Percentiles rank a stretch among this genome's conserved stretches.
Conservation (phyloP, 1,140 invertebrate genomes). For the Brachionus paranguensis region DNA sequence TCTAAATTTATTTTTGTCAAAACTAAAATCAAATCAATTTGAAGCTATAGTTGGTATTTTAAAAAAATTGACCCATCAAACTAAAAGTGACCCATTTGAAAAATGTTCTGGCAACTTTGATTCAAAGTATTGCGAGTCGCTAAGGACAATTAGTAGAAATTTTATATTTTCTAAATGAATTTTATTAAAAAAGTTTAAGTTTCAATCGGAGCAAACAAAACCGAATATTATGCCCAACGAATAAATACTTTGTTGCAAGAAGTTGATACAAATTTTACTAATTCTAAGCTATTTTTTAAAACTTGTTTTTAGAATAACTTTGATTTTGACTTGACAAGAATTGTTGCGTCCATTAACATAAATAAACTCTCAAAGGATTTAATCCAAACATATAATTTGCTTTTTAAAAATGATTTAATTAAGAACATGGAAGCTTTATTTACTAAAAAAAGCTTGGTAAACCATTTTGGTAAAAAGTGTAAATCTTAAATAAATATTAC, state of each 20-base stretch:
- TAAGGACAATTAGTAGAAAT: neutral
- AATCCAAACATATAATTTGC: neutral
- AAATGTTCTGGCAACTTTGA: neutral
- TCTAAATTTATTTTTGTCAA: neutral
- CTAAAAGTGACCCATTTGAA: neutral
- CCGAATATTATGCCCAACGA: neutral
- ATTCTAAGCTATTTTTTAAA: neutral
- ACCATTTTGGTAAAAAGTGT: neutral
- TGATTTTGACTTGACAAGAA: neutral
- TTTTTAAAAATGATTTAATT: constrained; percentile 14
- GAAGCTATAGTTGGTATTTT: neutral
- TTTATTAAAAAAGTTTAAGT: neutral
- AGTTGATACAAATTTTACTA: neutral
- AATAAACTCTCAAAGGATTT: neutral
- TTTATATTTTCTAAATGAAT: no score
- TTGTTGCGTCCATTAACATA: neutral
- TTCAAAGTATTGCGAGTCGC: neutral
- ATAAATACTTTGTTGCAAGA: neutral
- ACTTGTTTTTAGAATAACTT: neutral
- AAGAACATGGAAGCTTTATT: neutral
- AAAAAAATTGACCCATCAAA: neutral
- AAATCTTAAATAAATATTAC: neutral
- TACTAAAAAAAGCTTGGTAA: neutral
- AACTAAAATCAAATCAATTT: neutral
- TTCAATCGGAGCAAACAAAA: neutral